These are phyloP conservation scores for Diarsia brunnea DNA, from an alignment of 2,888 invertebrate genomes.

Conservation along the genomic window DNA sequence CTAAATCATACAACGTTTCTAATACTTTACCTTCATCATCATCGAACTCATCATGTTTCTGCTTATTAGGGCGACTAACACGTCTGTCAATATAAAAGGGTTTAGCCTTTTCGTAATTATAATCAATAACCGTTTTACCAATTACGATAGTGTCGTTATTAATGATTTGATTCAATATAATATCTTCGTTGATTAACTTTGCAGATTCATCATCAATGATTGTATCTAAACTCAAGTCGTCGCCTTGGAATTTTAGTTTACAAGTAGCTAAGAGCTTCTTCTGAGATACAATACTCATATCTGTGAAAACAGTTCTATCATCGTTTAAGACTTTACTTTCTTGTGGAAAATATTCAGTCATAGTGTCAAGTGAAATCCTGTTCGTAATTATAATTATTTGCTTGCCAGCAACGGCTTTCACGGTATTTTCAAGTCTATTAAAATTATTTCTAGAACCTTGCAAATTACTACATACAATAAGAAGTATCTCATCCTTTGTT, in stretches of 20 bases:
- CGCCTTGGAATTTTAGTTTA: conserved; percentile 43
- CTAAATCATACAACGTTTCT: conserved; percentile 2
- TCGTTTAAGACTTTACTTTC: conserved; percentile 8
- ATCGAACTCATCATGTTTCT: background rate
- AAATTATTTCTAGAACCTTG: no score
- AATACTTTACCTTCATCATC: background rate
- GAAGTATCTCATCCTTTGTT: conserved; percentile 1
- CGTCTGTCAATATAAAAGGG: conserved; percentile 39
- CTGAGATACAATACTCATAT: conserved; percentile 41
- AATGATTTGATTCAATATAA: conserved; percentile 35
- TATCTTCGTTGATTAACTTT: conserved; percentile 25
- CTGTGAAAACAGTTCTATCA: conserved; percentile 23
- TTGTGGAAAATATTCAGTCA: conserved; percentile 11
- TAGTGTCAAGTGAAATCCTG: background rate
- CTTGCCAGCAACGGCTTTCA: conserved; percentile 16
- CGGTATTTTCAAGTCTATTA: conserved; percentile 1
- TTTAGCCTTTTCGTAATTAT: conserved; percentile 31
- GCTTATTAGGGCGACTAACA: background rate
- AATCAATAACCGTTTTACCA: background rate
- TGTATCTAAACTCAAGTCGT: conserved; percentile 33
- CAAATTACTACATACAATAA: conserved; percentile 15
- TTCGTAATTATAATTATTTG: conserved; percentile 16
- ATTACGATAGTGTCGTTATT: conserved; percentile 32
- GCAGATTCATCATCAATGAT: conserved; percentile 30
- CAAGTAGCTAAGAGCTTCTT: conserved; percentile 23